Percentiles rank a stretch among this genome's conserved stretches.
These are phyloP conservation scores for Meliscaeva auricollis DNA, from an alignment of 2,888 invertebrate species.

Conservation along the genomic window DNA sequence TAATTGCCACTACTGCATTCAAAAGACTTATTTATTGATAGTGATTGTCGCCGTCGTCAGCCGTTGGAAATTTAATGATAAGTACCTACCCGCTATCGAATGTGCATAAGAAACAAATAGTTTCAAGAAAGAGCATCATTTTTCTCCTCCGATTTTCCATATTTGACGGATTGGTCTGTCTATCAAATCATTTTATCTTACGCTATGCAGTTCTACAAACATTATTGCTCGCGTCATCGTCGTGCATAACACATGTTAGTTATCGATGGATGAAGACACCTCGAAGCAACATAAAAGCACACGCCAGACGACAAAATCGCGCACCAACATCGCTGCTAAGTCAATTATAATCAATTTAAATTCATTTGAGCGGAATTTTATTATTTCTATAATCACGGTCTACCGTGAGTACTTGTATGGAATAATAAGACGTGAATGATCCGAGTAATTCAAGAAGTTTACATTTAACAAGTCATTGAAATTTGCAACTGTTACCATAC, in stretches of 20 bases:
- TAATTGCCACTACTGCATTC: neutral
- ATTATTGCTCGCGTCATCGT: slow-evolving; percentile 15
- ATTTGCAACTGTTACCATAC: slow-evolving; percentile 48
- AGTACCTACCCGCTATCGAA: slow-evolving; percentile 6
- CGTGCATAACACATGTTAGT: slow-evolving; percentile 39
- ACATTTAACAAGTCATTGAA: slow-evolving; percentile 21
- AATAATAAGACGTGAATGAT: slow-evolving; percentile 65
- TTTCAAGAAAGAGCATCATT: slow-evolving; percentile 8
- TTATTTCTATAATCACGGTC: slow-evolving; percentile 69
- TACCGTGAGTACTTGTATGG: slow-evolving; percentile 43
- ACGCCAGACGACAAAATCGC: slow-evolving; percentile 66
- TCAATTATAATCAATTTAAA: slow-evolving; percentile 76
- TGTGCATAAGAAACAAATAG: neutral
- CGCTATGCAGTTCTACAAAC: neutral
- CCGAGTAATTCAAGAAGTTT: neutral
- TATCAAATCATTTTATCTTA: neutral
- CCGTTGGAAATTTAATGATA: slow-evolving; percentile 46
- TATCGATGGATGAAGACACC: slow-evolving; percentile 46
- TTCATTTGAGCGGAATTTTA: slow-evolving; percentile 71
- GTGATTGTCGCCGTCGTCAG: slow-evolving; percentile 57
- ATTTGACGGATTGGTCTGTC: slow-evolving; percentile 10
- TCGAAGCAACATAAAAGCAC: slow-evolving; percentile 58
- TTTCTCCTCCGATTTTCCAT: neutral
- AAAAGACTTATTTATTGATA: slow-evolving; percentile 12
- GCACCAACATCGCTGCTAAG: slow-evolving; percentile 68